Conservation (phyloP, 2,797 vertebrate species). For the Myioborus miniatus region DNA sequence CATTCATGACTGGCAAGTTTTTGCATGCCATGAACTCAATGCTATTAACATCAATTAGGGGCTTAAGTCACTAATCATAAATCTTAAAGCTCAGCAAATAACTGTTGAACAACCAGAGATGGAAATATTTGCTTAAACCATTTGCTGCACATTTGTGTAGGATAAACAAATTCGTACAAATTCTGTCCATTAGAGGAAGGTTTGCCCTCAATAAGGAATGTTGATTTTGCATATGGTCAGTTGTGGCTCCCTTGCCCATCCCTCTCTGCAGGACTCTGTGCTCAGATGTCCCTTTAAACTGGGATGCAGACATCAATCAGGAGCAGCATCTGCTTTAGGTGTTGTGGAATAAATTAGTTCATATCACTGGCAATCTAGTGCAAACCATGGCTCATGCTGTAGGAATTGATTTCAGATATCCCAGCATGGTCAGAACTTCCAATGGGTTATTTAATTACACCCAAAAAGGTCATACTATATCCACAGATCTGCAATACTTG, state of each 20-base stretch:
- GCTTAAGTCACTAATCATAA: not conserved
- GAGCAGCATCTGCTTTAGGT: not conserved
- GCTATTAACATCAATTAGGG: not conserved
- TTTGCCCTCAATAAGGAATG: not conserved
- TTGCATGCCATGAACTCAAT: not conserved
- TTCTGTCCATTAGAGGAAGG: not conserved
- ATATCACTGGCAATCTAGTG: not conserved
- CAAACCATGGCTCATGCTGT: not conserved
- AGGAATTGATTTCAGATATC: constrained; percentile 8
- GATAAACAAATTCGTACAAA: not conserved
- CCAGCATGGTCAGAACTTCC: not conserved
- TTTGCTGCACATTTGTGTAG: not conserved
- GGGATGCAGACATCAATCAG: not conserved
- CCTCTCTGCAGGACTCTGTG: not conserved
- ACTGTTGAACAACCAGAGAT: not conserved
- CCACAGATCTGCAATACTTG: not conserved
- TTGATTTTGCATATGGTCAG: not conserved
- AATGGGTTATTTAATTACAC: constrained; percentile 10
- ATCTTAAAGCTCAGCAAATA: not conserved
- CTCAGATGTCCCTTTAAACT: not conserved
- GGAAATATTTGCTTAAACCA: not conserved
- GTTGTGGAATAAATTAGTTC: not conserved
- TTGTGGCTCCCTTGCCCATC: not conserved
- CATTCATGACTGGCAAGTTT: not conserved
- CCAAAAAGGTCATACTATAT: not conserved